These are phyloP conservation scores for Ceriagrion tenellum DNA, from an alignment of 2,888 invertebrate genomes.

Conservation along the genomic window DNA sequence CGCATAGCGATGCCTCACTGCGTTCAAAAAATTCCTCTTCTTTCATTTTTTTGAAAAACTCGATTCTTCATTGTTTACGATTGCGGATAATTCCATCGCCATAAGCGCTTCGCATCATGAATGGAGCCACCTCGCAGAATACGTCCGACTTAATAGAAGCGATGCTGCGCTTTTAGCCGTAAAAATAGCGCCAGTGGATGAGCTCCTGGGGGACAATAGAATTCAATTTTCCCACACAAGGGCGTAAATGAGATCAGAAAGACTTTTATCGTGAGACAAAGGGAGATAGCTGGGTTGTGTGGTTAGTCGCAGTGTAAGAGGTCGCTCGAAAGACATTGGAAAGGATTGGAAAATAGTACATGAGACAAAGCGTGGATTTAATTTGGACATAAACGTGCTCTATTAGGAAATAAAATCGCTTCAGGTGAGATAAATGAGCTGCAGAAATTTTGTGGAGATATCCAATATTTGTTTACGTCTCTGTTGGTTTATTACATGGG, in stretches of 20 bases:
- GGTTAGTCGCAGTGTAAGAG: not conserved
- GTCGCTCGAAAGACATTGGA: no score
- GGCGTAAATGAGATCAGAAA: not conserved
- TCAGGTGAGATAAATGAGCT: no score
- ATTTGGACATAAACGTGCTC: no score
- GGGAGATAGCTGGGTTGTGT: not conserved
- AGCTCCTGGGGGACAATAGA: not conserved
- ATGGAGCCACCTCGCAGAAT: not conserved
- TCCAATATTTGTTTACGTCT: no score
- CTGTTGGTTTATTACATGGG: no score
- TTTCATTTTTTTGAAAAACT: no score
- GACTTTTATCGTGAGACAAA: not conserved
- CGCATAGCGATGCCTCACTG: no score
- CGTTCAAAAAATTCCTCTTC: no score
- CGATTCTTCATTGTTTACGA: not conserved
- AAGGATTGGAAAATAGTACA: no score
- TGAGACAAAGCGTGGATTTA: no score
- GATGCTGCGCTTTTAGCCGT: not conserved
- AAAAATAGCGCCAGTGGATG: not conserved
- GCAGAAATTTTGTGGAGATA: no score
- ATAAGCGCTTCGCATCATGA: not conserved
- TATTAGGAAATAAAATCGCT: no score
- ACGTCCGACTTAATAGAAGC: not conserved
- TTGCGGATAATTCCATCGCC: not conserved
- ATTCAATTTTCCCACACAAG: not conserved